These are phyloP conservation scores for Phoenicopterus ruber DNA, from an alignment of 2,113 vertebrate species.

Conservation along the genomic window DNA sequence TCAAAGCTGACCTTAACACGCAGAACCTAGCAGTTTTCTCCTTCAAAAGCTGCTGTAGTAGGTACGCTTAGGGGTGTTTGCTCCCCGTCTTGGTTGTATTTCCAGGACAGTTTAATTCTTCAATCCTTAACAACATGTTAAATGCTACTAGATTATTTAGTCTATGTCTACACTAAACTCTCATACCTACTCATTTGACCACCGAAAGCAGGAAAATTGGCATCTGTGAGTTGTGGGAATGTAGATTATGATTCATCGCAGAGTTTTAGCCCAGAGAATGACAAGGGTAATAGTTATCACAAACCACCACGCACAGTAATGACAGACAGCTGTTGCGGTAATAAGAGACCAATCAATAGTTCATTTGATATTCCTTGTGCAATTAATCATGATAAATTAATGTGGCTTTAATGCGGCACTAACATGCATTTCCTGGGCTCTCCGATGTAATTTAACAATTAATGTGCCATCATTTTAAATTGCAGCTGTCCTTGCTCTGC, in stretches of 20 bases:
- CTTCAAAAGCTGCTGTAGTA: background rate
- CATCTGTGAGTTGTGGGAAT: background rate
- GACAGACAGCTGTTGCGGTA: conserved; percentile 33
- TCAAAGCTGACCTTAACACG: background rate
- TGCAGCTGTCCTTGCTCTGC: background rate
- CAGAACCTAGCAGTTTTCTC: background rate
- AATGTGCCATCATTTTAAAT: background rate
- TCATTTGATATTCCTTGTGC: background rate
- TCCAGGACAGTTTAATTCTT: background rate
- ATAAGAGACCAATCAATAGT: conserved; percentile 43
- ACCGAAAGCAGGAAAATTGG: background rate
- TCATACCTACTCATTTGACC: background rate
- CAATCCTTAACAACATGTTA: background rate
- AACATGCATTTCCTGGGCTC: conserved; percentile 17
- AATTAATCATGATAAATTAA: conserved; percentile 25
- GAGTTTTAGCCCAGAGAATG: background rate
- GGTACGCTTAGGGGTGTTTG: background rate
- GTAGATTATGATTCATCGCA: background rate
- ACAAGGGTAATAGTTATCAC: conserved; percentile 9
- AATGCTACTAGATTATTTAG: background rate
- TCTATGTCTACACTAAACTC: background rate
- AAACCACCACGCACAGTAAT: background rate
- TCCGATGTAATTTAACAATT: background rate
- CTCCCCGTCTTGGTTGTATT: background rate
- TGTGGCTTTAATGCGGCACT: conserved; percentile 36